Evolutionary conservation across 1,140 invertebrate genomes (phyloP), one percentile per base, ranked within the genome.

Genomic region (Drosophila parabipectinata): DNA sequence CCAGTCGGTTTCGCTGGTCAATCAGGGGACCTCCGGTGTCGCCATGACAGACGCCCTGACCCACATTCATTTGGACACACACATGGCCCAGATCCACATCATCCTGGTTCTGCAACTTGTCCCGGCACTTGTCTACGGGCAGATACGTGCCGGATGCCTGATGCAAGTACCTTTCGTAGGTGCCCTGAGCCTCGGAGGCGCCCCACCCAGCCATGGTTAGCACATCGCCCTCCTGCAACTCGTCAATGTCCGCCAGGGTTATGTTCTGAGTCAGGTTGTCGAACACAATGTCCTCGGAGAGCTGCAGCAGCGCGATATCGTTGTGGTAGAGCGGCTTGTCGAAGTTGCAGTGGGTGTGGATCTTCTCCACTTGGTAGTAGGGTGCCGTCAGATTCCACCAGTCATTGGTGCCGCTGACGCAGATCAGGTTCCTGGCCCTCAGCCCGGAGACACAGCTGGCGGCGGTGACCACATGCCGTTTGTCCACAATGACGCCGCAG

Each of bases 161-260:
- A 32, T 79, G 73, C 51, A 92, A 53, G 5, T 72, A 58, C 4
- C 45, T 69, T 4, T 15, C 80, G 53, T 32, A 76, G 39, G n/a
- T 45, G 26, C 77, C 91, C 28, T 59, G 59, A 3, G 62, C 5
- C 1, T 52, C 37, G 0, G 52, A 2, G 2, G 90, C 93, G 44
- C 94, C 94, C 94, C 94, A 94, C 4, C 94, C 94, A 1, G 93
- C 93, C 12, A 94, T 88, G 21, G 79, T 71, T 9, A 93, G 24
- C 7, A 37, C 81, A 2, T 85, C 84, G 32, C 72, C 77, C 50
- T 58, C 72, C 37, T 72, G 26, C 57, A 91, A 37, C 8, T 88
- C 84, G 50, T 90, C 83, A 14, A 89, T 55, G 10, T 71, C 81
- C 2, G 83, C 72, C 14, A 91, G 9, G 2, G 64, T 47, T 3